These are phyloP conservation scores for Coccyzus lansbergi DNA, from an alignment of 2,797 vertebrate species.

Conservation along the genomic window DNA sequence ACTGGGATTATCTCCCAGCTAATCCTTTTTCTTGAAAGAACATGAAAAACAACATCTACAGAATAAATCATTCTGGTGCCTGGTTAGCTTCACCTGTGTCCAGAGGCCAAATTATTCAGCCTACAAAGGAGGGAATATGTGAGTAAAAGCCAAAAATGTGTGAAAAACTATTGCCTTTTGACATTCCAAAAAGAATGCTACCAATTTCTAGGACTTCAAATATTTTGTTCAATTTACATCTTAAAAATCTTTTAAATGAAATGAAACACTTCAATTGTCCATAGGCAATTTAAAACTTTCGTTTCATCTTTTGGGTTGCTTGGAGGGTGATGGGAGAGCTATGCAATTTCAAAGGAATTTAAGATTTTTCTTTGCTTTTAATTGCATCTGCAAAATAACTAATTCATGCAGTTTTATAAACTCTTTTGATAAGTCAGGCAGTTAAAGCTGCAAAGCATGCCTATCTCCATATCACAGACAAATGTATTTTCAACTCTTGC, in stretches of 20 bases:
- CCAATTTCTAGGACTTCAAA: not conserved
- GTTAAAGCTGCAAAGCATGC: not conserved
- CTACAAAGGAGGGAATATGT: not conserved
- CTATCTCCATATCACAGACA: not conserved
- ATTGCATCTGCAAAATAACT: not conserved
- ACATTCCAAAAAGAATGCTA: not conserved
- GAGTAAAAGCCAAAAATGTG: not conserved
- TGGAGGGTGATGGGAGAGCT: not conserved
- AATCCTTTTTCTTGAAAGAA: not conserved
- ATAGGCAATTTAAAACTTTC: not conserved
- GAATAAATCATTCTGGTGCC: too few relatives aligned
- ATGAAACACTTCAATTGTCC: not conserved
- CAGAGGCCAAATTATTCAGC: not conserved
- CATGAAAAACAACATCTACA: not conserved
- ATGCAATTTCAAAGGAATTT: not conserved
- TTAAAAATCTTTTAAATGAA: not conserved
- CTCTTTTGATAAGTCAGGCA: not conserved
- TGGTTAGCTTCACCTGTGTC: not conserved
- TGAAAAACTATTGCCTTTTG: not conserved
- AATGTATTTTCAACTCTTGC: not conserved
- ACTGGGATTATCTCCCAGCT: not conserved
- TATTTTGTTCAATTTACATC: not conserved
- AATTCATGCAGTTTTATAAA: not conserved
- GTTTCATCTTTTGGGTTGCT: not conserved
- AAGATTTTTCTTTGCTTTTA: not conserved